Base-by-base conservation (phyloP, 2,113 vertebrate genomes). In the Crocuta crocuta region DNA sequence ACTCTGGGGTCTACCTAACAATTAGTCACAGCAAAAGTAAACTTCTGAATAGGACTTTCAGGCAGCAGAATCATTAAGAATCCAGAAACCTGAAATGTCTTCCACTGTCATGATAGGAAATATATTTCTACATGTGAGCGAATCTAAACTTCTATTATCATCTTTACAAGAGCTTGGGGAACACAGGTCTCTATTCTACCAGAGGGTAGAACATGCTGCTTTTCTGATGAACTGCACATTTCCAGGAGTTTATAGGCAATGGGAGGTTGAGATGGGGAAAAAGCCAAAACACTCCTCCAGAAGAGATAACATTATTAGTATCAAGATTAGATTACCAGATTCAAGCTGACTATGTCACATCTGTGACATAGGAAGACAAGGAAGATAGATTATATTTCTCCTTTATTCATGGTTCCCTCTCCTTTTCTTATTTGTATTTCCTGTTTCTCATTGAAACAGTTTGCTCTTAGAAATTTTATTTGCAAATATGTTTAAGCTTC, bases 301-400 rank as follows among this genome's bases (percentile, higher is more conserved):
- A 81, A 85, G n/a, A 85, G 66, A 91, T 50, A 88, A 93, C 53
- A 74, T 95, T 95, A 70, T 93, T 81, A 66, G 19, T 43, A 55
- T 92, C 35, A 33, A 88, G 83, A 95, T 85, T 88, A 94, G 23
- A 78, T 94, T 92, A 96, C 24, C 74, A 94, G 28, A 92, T 96
- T 92, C 78, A 94, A 95, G 33, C 23, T 92, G 35, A 13, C 13
- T 31, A 35, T 71, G 35, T 80, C 12, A 68, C 13, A 82, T 94
- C 26, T 66, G 1, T 65, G 39, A 39, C 39, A 39, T 39, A 39
- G 39, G 39, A 39, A 39, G 39, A 39, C 39, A 39, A 19, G 70
- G 4, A 80, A 65, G 31, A 19, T 65, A 95, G 71, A 66, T 95
- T 70, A 26, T 2, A 70, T 87, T 92, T 96, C 78, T 94, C 61